Base-by-base conservation (phyloP, 2,888 invertebrate genomes). In the Galeruca laticollis region DNA sequence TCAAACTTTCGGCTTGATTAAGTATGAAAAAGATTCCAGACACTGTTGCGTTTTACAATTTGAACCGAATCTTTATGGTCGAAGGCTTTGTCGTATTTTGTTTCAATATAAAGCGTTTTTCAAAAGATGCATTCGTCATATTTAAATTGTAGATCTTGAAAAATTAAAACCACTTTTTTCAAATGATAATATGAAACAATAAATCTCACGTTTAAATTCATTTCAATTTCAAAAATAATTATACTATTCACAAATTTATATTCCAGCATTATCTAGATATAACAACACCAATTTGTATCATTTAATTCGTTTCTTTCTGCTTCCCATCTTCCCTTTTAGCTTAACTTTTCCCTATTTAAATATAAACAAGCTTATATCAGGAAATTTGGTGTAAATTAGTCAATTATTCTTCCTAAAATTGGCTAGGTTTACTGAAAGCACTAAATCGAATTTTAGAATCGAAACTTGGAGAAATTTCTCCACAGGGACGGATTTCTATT, bases 331-430 rank as follows among this genome's bases (percentile, higher is more conserved):
- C 54, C 18, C 54, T 31, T 31, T 31, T 26, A 26, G 54, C 21
- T 49, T 26, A 67, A 67, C 60, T 66, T 66, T 54, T 54, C 15
- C 54, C 49, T 33, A 47, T 66, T 60, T 52, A 51, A 33, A 59
- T 60, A 66, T 66, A 59, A 66, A 59, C 52, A 67, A 52, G 37
- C 51, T 67, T 51, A 52, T 67, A 54, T 54, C 40, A 60, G 31
- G 37, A 60, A 67, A 60, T 67, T 52, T 37, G 35, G 26, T 52
- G 49, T 61, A 69, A 63, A 61, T 59, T 59, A 63, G 35, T 20
- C 59, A 63, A 57, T 61, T 63, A 52, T 69, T 69, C 62, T 63
- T 63, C 52, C 26, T 26, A 37, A 69, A 59, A 63, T 63, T 43
- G 59, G 54, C 31, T 54, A 15, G 54, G 54, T n/a, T 57, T 18